Evolutionary conservation across 2,888 invertebrate genomes (phyloP), one percentile per base, ranked within the genome.

Genomic region (Prosopocoilus inquinatus): DNA sequence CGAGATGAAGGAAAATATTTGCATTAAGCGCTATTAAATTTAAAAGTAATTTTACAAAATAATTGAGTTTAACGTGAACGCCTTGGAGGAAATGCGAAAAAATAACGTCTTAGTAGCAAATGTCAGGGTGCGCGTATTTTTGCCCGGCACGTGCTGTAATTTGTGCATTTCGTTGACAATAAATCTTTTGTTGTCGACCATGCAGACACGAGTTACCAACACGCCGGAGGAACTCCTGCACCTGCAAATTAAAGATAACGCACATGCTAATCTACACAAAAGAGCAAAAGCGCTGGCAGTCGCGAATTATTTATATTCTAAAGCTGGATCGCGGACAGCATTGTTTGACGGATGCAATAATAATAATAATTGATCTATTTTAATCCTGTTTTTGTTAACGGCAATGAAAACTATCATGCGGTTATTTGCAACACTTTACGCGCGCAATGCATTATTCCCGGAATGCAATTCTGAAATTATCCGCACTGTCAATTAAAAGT

Each of bases 401-500:
- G 59, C 62, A 58, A 33, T 53, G 52, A 59, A 59, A 58, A 60
- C 60, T 61, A 63, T 50, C 58, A 53, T 56, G 58, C 59, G 52
- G 59, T 56, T 56, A 61, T 63, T 64, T 62, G 64, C 59, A 59
- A 61, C 64, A 63, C 62, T 65, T 65, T 61, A 59, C 60, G 49
- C 48, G 46, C 55, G 46, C 15, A 58, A 47, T 62, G 58, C 65
- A 64, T 64, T 65, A 64, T 65, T 62, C 60, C 59, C 53, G 63
- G 59, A 62, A 61, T 61, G 62, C 63, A 64, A 62, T 63, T 63
- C 60, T 55, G 63, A 63, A 65, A 65, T 64, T 62, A 66, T 65
- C 61, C 61, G 61, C 62, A 58, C 64, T 69, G 68, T 70, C 72
- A 71, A 72, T 72, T 71, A 71, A 72, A 72, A 72, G 69, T 70